Percentiles rank a stretch among this genome's conserved stretches.
These are phyloP conservation scores for Neosilurus hyrtlii DNA, from an alignment of 2,797 vertebrate genomes.

Conservation along the genomic window DNA sequence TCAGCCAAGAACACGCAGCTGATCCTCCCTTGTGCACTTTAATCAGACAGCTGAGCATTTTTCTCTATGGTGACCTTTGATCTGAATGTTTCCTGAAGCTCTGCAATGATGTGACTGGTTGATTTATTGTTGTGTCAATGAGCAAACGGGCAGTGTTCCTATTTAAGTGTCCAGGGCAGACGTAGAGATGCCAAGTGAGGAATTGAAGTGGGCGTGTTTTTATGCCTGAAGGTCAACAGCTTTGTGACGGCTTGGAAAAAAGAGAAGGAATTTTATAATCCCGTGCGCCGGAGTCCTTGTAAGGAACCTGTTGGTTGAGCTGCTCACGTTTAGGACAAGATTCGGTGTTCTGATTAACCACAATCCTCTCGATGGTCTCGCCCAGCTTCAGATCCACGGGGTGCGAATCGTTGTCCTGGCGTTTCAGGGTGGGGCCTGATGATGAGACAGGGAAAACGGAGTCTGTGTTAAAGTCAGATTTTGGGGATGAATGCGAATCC, in stretches of 20 bases:
- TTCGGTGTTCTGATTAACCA: conserved; percentile 29
- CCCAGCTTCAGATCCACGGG: conserved; percentile 41
- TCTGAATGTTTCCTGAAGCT: neutral
- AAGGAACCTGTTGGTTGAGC: conserved; percentile 29
- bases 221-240: conserved; percentile 43
- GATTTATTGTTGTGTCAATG: neutral
- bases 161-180: neutral
- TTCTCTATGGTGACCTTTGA: neutral
- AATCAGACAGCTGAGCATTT: neutral
- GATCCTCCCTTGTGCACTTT: neutral
- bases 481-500: conserved; percentile 10
- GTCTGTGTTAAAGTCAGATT: conserved; percentile 20
- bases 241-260: conserved; percentile 47
- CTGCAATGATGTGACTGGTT: neutral
- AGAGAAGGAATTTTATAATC: conserved; percentile 46
- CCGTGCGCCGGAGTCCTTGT: conserved; percentile 43
- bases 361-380: neutral
- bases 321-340: conserved; percentile 35
- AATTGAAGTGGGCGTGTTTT: neutral
- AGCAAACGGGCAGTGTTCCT: neutral
- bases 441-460: conserved; percentile 32
- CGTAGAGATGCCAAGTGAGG: conserved; percentile 14
- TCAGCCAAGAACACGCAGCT: neutral
- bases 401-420: conserved; percentile 22
- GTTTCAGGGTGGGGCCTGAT: conserved; percentile 28